Percentiles rank a stretch among this genome's conserved stretches.
Evolutionary conservation across 2,888 invertebrate genomes (phyloP).

Genomic region (Shargacucullia verbasci): DNA sequence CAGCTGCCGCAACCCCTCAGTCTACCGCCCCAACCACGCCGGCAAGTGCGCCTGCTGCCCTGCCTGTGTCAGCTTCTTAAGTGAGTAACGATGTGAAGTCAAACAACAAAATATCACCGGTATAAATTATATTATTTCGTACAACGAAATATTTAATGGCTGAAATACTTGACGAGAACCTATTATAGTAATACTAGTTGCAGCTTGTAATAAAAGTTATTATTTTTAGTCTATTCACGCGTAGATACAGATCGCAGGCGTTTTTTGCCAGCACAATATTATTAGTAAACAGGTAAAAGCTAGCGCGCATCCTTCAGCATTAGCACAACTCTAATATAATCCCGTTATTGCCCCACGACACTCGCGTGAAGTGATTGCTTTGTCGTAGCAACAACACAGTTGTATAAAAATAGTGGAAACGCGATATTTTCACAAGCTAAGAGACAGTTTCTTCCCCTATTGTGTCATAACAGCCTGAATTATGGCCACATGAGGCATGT

Average conservation of each 20-base stretch:
- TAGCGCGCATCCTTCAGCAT: constrained; percentile 6
- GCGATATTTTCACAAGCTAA: constrained; percentile 18
- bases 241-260: neutral
- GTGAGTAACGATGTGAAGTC: constrained; percentile 62
- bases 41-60: constrained; percentile 86
- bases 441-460: constrained; percentile 4
- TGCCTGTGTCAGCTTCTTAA: constrained; percentile 78
- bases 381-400: constrained; percentile 17
- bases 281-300: constrained; percentile 24
- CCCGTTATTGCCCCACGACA: constrained; percentile 32
- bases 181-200: no score
- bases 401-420: constrained; percentile 41
- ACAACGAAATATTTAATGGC: no score
- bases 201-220: no score
- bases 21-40: constrained; percentile 76
- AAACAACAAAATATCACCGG: no score
- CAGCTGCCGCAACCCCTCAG: constrained; percentile 72
- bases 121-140: no score
- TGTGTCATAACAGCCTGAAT: constrained; percentile 7
- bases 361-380: constrained; percentile 49
- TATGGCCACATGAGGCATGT: neutral
- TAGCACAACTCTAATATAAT: constrained; percentile 31
- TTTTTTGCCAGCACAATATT: constrained; percentile 15
- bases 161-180: no score
- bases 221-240: no score